Percentiles rank a stretch among this genome's conserved stretches.
These are phyloP conservation scores for Diplolepis rosae DNA, from an alignment of 2,888 invertebrate species.

Conservation along the genomic window DNA sequence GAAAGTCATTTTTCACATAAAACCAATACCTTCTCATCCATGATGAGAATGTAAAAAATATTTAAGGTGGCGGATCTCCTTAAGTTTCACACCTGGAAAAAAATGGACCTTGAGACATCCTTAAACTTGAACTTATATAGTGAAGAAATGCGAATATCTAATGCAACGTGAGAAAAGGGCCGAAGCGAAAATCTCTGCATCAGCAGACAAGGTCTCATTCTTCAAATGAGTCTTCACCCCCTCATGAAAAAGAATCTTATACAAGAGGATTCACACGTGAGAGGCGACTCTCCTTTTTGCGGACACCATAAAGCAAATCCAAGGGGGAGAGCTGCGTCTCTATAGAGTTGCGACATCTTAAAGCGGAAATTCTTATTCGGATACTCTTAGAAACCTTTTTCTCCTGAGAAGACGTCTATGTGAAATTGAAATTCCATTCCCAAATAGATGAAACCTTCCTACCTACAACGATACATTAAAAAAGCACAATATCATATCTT, in stretches of 20 bases:
- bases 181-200: constrained; percentile 36
- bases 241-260: constrained; percentile 29
- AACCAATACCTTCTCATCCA: no score
- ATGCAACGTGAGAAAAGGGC: background rate
- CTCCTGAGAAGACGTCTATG: no score
- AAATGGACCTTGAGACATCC: background rate
- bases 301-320: background rate
- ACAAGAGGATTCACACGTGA: constrained; percentile 20
- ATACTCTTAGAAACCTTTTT: background rate
- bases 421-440: background rate
- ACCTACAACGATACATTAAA: no score
- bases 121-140: background rate
- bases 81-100: no score
- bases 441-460: background rate
- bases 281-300: background rate
- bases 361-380: background rate
- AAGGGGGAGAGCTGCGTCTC: background rate
- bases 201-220: constrained; percentile 57
- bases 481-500: no score
- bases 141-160: background rate
- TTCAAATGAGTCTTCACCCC: constrained; percentile 58
- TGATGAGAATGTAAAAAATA: no score
- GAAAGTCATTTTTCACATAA: no score
- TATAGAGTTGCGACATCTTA: no score
- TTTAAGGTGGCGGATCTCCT: no score